Percentiles rank a stretch among this genome's conserved stretches.
Conservation (phyloP, 2,113 vertebrate species). For the Odocoileus hemionus region DNA sequence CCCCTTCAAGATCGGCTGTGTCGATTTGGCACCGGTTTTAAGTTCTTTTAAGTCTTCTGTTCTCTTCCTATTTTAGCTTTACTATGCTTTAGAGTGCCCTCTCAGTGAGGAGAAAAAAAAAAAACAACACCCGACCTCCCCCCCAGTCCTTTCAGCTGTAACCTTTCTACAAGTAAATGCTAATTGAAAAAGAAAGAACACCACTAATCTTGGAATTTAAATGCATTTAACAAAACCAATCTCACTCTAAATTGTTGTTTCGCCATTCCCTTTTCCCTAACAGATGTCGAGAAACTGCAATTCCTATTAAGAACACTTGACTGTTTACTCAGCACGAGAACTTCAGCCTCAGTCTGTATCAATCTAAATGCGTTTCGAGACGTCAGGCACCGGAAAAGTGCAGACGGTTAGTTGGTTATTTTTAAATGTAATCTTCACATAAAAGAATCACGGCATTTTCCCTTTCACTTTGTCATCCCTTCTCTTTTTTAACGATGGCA, state of each 20-base stretch:
- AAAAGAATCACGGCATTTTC: conserved; percentile 79
- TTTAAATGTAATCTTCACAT: conserved; percentile 86
- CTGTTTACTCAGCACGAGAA: conserved; percentile 88
- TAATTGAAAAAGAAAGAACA: conserved; percentile 92
- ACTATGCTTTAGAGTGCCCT: conserved; percentile 75
- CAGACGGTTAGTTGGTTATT: conserved; percentile 84
- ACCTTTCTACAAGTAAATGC: conserved; percentile 89
- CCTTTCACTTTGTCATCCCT: conserved; percentile 75
- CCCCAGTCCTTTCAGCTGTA: conserved; percentile 85
- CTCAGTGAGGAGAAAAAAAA: conserved; percentile 45
- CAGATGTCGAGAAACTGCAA: conserved; percentile 89
- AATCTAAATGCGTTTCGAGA: conserved; percentile 86
- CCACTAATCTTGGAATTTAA: conserved; percentile 92
- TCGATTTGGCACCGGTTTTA: conserved; percentile 31
- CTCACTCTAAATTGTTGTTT: conserved; percentile 89
- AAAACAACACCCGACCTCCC: conserved; percentile 61
- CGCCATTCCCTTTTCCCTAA: conserved; percentile 87
- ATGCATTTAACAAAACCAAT: conserved; percentile 93
- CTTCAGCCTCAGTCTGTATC: conserved; percentile 83
- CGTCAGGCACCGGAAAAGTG: conserved; percentile 84
- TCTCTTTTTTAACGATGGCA: conserved; percentile 69
- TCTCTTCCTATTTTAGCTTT: conserved; percentile 69
- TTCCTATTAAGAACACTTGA: conserved; percentile 90
- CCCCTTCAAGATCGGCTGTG: conserved; percentile 57
- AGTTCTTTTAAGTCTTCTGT: conserved; percentile 66